phyloP scores from a whole-genome alignment of 2,888 invertebrate species.

The Cephus pygmeus region DNA sequence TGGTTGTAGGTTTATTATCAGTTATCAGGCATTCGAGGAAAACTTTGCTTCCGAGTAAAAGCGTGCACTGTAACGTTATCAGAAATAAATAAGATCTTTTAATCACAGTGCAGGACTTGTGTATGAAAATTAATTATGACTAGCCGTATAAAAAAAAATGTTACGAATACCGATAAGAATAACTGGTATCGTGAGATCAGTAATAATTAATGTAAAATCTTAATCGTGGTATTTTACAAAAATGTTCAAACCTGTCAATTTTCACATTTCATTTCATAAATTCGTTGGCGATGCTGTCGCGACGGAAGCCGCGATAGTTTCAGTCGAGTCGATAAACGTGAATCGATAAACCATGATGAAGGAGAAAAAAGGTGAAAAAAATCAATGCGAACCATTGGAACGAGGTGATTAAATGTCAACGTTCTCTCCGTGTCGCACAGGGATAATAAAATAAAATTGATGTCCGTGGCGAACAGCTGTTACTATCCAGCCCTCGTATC shows the following conservation, averaged over 20 bases:
- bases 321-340: neutral
- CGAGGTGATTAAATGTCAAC: neutral
- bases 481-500: neutral
- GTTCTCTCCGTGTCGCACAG: neutral
- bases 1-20: neutral
- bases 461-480: slow-evolving; percentile 9
- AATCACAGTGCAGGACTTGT: neutral
- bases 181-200: no score
- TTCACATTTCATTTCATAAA: neutral
- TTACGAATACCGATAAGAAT: no score
- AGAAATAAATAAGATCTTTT: neutral
- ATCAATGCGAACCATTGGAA: neutral
- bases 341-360: neutral
- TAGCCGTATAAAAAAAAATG: neutral
- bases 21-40: neutral
- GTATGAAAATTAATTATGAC: neutral
- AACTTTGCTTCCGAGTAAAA: neutral
- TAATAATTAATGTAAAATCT: no score
- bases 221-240: neutral
- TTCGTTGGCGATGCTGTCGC: neutral
- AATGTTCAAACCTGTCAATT: neutral
- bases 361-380: neutral
- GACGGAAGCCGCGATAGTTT: neutral
- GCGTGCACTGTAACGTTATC: neutral
- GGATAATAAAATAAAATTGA: slow-evolving; percentile 12